Conservation (phyloP, 2,888 invertebrate genomes). For the Hirtodrosophila alboralis region DNA sequence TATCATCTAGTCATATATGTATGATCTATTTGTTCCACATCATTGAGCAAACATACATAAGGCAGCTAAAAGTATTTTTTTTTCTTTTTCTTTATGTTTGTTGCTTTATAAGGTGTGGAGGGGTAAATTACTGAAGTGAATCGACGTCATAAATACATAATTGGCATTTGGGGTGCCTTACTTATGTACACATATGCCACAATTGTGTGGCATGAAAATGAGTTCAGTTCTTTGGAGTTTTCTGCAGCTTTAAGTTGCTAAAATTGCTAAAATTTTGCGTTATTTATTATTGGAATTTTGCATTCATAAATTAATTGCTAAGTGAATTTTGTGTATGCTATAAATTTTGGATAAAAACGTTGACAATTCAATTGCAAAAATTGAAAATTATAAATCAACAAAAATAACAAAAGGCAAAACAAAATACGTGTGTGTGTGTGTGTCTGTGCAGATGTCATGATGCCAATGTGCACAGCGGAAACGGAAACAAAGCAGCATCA, state of each 20-base stretch:
- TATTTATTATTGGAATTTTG: slow-evolving; percentile 17
- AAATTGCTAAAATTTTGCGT: slow-evolving; percentile 11
- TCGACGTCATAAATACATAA: slow-evolving; percentile 60
- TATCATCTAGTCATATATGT: not conserved
- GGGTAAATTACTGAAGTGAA: slow-evolving; percentile 54
- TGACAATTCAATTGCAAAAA: slow-evolving; percentile 42
- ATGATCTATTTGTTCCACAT: slow-evolving; percentile 19
- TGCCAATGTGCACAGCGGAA: slow-evolving; percentile 55
- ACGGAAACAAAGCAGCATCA: slow-evolving; percentile 70
- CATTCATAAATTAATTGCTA: slow-evolving; percentile 45
- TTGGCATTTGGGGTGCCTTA: slow-evolving; percentile 36
- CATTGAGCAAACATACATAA: slow-evolving; percentile 26
- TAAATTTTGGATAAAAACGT: slow-evolving; percentile 25
- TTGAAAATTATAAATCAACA: slow-evolving; percentile 22
- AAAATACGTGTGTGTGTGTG: too few species aligned
- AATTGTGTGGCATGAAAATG: slow-evolving; percentile 12
- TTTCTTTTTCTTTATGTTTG: too few species aligned
- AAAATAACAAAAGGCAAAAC: slow-evolving; percentile 18
- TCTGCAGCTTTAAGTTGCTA: slow-evolving; percentile 13
- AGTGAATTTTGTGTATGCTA: slow-evolving; percentile 44
- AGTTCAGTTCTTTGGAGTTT: not conserved
- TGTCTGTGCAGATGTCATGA: slow-evolving; percentile 49
- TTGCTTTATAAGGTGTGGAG: slow-evolving; percentile 38
- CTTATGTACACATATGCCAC: not conserved
- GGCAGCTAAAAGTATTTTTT: not conserved